Base-by-base conservation (phyloP, 2,797 vertebrate species). In the Carduelis carduelis region DNA sequence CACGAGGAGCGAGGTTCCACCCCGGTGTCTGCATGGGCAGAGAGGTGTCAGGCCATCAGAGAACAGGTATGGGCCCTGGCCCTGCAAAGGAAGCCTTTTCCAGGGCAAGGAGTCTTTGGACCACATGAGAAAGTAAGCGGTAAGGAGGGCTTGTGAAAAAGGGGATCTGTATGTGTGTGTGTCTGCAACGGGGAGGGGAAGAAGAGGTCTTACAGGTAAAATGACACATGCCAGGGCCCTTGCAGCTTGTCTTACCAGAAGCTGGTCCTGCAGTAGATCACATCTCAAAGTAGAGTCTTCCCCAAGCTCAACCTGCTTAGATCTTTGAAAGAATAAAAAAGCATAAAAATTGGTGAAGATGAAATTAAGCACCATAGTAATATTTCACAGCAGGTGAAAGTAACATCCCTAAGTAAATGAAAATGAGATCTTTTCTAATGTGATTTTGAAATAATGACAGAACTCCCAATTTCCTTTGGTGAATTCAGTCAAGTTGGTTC, bases 1-100 rank as follows among this genome's bases (percentile, higher is more conserved):
- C 8, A 49, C 0, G 0, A 70, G 65, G 24, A 23, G 24, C 0
- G 1, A 87, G 43, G 69, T 71, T 35, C 34, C 43, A 5, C n/a
- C 18, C 15, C 0, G 2, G 10, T 35, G 43, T 61, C 46, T 32
- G 47, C 0, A 0, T 14, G 13, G 78, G 65, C 78, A 81, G 57
- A 44, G n/a, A 4, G 21, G 37, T 23, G 53, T 20, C 35, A 57
- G 22, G n/a, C n/a, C 50, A 61, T 12, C 11, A 10, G 21, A 41
- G 46, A 76, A 8, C 18, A 16, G 34, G 0, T 3, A 19, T 17
- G 50, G 59, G 68, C n/a, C 44, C 32, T 2, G 0, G 44, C 27
- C 37, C 22, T 26, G 35, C 0, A 0, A 24, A 17, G 18, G 15
- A 59, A 71, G 34, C 44, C n/a, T 70, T 28, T 63, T 20, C 52